Evolutionary conservation across 2,113 vertebrate genomes (phyloP).

Genomic region (Archocentrus centrarchus): DNA sequence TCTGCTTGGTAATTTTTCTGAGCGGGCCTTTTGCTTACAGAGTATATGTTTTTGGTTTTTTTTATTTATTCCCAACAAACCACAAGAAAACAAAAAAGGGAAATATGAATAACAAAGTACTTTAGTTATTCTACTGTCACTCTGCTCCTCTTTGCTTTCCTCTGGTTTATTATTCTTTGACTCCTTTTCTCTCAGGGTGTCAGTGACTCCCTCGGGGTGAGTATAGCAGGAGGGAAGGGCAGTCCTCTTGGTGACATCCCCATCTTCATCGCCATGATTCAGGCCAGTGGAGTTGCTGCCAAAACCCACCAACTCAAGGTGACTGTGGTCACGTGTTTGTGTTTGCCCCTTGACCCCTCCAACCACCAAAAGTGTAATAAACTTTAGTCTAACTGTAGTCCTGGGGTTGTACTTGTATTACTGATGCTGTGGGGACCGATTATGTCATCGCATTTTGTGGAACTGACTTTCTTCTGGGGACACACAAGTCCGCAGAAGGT

Average conservation of each 20-base stretch:
- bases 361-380: background rate
- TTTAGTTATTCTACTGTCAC: background rate
- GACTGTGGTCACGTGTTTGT: background rate
- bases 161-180: background rate
- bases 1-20: too few relatives aligned
- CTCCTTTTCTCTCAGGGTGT: constrained; percentile 78
- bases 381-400: background rate
- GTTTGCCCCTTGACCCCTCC: background rate
- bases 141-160: background rate
- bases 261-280: constrained; percentile 98
- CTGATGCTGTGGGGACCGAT: too few relatives aligned
- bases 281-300: constrained; percentile 92
- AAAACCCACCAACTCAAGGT: constrained; percentile 89
- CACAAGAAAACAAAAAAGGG: background rate
- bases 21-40: too few relatives aligned
- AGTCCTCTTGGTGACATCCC: constrained; percentile 94
- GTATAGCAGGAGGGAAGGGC: constrained; percentile 94
- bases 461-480: too few relatives aligned
- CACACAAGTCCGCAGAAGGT: too few relatives aligned
- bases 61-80: background rate
- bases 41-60: too few relatives aligned
- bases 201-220: constrained; percentile 92
- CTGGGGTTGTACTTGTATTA: background rate
- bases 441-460: too few relatives aligned
- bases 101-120: background rate